These are phyloP conservation scores for Sycophila sp. DNA, from an alignment of 1,140 invertebrate species.

Conservation along the genomic window DNA sequence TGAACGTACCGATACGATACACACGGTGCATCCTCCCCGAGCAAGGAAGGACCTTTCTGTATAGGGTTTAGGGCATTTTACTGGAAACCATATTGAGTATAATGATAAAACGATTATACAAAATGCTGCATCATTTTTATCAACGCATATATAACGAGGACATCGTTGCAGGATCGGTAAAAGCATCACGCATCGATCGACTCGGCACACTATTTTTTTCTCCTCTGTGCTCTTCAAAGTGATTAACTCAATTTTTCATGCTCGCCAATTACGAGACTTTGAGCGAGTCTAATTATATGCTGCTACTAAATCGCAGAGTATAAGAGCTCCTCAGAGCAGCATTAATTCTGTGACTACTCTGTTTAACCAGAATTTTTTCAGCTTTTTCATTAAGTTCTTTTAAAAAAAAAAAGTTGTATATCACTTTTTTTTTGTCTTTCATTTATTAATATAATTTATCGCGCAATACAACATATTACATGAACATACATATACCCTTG, in stretches of 20 bases:
- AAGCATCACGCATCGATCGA: slow-evolving; percentile 1
- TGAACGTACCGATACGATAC: slow-evolving; percentile 32
- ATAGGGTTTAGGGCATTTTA: neutral
- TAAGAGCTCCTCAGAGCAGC: too few relatives aligned
- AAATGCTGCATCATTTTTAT: neutral
- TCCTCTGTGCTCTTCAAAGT: slow-evolving; percentile 4
- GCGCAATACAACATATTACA: neutral
- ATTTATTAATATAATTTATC: too few relatives aligned
- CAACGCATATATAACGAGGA: slow-evolving; percentile 9
- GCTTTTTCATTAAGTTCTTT: slow-evolving; percentile 15
- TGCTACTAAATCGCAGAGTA: neutral
- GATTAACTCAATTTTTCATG: slow-evolving; percentile 27
- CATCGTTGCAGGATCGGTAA: slow-evolving; percentile 7
- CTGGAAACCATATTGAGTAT: neutral
- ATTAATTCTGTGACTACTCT: neutral
- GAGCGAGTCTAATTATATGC: slow-evolving; percentile 2
- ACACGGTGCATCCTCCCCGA: slow-evolving; percentile 36
- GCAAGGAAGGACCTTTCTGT: slow-evolving; percentile 6
- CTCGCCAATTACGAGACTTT: slow-evolving; percentile 27
- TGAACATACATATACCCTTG: too few relatives aligned
- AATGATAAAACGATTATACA: neutral
- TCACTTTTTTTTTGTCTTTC: neutral
- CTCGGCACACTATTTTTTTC: slow-evolving; percentile 8
- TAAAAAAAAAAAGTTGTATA: neutral
- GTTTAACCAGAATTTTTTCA: slow-evolving; percentile 23